These are phyloP conservation scores for Tolypeutes matacus DNA, from an alignment of 2,797 vertebrate species.

Conservation along the genomic window DNA sequence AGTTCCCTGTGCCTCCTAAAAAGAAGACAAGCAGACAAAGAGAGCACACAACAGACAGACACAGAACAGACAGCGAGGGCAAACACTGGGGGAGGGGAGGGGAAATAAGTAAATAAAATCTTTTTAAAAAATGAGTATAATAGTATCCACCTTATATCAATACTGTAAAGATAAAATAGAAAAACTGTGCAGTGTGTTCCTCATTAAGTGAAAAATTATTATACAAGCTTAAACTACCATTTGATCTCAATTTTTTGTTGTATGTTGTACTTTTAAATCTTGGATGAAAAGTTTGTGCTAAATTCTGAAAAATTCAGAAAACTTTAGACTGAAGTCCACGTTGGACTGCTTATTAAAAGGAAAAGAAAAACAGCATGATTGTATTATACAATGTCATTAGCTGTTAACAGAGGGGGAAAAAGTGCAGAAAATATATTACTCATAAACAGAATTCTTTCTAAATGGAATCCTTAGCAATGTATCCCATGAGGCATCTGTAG, in stretches of 20 bases:
- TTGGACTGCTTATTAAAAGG: slow-evolving; percentile 1
- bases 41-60: too few relatives aligned
- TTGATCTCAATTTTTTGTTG: not conserved
- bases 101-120: too few relatives aligned
- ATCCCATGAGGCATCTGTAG: slow-evolving; percentile 59
- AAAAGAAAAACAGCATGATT: not conserved
- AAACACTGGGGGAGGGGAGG: too few relatives aligned
- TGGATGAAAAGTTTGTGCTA: not conserved
- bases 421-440: slow-evolving; percentile 42
- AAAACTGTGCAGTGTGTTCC: not conserved
- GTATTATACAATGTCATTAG: slow-evolving; percentile 60
- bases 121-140: too few relatives aligned
- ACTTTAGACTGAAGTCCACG: not conserved
- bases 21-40: too few relatives aligned
- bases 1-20: too few relatives aligned
- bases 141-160: not conserved
- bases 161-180: not conserved
- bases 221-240: not conserved
- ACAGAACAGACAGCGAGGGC: too few relatives aligned
- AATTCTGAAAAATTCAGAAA: slow-evolving; percentile 56
- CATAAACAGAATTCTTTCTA: slow-evolving; percentile 68
- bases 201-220: slow-evolving; percentile 11
- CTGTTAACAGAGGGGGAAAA: slow-evolving; percentile 46
- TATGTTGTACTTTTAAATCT: slow-evolving; percentile 25
- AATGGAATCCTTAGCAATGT: slow-evolving; percentile 46